Percentiles rank a stretch among this genome's conserved stretches.
phyloP scores from a whole-genome alignment of 2,113 vertebrate species.

The Silurus glanis region DNA sequence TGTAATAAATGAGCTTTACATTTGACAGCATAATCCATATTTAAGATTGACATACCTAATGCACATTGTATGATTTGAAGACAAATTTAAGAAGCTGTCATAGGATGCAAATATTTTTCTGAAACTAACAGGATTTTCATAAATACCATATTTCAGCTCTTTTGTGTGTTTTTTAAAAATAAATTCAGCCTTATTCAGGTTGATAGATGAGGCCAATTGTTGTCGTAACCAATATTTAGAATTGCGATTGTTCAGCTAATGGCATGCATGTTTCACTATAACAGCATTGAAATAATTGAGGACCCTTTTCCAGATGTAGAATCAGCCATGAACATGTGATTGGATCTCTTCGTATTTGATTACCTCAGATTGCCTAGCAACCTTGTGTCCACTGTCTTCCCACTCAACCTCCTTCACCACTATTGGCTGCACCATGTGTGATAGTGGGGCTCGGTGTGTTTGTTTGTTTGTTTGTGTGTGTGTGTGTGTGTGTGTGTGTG shows the following conservation, averaged over 20 bases:
- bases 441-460: conserved; percentile 59
- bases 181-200: neutral
- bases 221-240: neutral
- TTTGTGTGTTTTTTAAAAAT: neutral
- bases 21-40: neutral
- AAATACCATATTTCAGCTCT: neutral
- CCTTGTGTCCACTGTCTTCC: conserved; percentile 31
- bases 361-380: conserved; percentile 71
- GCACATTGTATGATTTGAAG: neutral
- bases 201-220: neutral
- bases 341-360: conserved; percentile 67
- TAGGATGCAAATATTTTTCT: neutral
- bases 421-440: conserved; percentile 58
- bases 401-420: conserved; percentile 54
- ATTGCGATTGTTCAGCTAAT: neutral
- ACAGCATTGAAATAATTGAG: conserved; percentile 43
- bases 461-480: conserved; percentile 1
- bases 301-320: conserved; percentile 53
- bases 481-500: conserved; percentile 35
- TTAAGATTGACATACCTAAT: neutral
- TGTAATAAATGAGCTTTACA: neutral
- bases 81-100: neutral
- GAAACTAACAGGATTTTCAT: neutral
- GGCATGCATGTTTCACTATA: neutral
- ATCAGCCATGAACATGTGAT: conserved; percentile 58